A percentile compares a stretch with the other conserved stretches of the same genome.
Conservation (phyloP, 2,797 vertebrate species). For the Cynodonichthys magdalenae region DNA sequence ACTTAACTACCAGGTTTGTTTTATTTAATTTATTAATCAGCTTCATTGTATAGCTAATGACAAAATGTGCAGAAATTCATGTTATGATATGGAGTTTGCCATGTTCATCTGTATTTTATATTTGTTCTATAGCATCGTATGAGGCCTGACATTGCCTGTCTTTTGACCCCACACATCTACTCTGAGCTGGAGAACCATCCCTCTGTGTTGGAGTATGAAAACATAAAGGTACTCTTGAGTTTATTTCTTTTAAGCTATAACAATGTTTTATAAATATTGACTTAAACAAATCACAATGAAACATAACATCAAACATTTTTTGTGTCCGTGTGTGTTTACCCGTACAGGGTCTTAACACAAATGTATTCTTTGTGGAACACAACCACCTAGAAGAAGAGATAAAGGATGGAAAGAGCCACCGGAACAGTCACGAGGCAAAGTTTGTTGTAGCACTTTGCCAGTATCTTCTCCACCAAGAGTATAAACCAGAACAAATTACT, state of each 20-base stretch:
- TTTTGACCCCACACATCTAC: conserved; percentile 93
- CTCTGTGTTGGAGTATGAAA: conserved; percentile 89
- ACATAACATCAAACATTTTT: not conserved
- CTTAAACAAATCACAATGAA: conserved; percentile 5
- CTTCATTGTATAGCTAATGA: not conserved
- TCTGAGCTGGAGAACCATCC: conserved; percentile 89
- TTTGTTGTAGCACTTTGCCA: conserved; percentile 91
- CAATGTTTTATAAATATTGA: conserved; percentile 1
- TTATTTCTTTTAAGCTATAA: conserved; percentile 6
- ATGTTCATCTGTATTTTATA: conserved; percentile 23
- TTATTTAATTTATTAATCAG: not conserved
- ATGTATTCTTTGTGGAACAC: conserved; percentile 92
- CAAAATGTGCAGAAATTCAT: not conserved
- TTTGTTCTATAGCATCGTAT: conserved; percentile 88
- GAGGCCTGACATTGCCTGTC: conserved; percentile 91
- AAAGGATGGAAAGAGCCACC: conserved; percentile 89
- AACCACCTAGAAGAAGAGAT: conserved; percentile 84
- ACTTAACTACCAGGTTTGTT: conserved; percentile 91
- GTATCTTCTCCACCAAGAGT: conserved; percentile 89
- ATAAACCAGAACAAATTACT: conserved; percentile 91
- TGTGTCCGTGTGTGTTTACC: conserved; percentile 1
- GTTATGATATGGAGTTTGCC: not conserved
- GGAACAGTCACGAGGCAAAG: conserved; percentile 88
- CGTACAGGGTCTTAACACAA: conserved; percentile 86
- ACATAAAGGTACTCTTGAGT: conserved; percentile 85